Base-by-base conservation (phyloP, 2,113 vertebrate genomes). In the Ciconia stormi region DNA sequence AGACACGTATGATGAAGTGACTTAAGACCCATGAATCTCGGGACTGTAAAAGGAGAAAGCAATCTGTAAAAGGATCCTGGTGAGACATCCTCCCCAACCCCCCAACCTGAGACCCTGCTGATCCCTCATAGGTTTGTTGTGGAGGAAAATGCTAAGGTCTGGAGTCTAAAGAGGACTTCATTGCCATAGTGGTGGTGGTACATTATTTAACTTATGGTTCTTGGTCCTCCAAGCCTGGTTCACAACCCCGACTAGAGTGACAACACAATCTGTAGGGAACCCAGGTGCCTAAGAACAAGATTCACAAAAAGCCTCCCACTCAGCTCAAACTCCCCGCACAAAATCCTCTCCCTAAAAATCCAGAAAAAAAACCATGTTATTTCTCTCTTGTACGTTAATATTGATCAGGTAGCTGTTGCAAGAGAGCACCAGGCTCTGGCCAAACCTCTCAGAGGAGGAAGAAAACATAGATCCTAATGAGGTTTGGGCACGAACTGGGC, bases 181-280 rank as follows among this genome's bases (percentile, higher is more conserved):
- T 59, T 92, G 26, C 3, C 30, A 13, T 21, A 42, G 21, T 16
- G 13, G 7, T 71, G 25, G 12, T 59, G 14, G 16, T 44, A n/a
- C 6, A 7, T 59, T 46, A 59, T 62, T 84, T 71, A 67, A 42
- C 9, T 55, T 50, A 9, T 0, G 0, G 6, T 53, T 10, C 11
- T 49, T 53, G 3, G 9, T 55, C 55, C 46, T 74, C 20, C n/a
- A 55, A 82, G 7, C 15, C 25, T 46, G 8, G 36, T 9, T 26
- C 30, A 52, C 27, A 72, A 13, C 0, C 3, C 8, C 76, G 18
- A 44, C 58, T 80, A 2, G 5, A 92, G 18, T 42, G 56, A 34
- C 32, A 49, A 29, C 16, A 56, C 6, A 32, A n/a, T 0, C 0
- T 6, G 11, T 13, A 67, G 34, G n/a, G 46, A 76, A 88, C 50